Evolutionary conservation across 2,888 invertebrate genomes (phyloP), one percentile per base, ranked within the genome.

Genomic region (Eilema sororculum): DNA sequence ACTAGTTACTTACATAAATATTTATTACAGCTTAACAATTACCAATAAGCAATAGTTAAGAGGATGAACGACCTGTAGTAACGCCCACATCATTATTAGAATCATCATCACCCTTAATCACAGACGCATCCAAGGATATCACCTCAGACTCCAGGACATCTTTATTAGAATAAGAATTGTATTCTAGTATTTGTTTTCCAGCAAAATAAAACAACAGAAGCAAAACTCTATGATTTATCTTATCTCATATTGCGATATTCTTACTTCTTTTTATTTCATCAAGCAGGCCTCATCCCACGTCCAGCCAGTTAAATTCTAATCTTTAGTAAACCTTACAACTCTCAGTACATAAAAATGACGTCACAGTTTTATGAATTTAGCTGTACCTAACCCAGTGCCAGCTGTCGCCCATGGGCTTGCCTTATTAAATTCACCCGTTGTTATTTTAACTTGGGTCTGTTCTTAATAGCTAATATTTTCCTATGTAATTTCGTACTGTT

Each of bases 381-480:
- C 71, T 61, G 62, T 68, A 77, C 70, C 60, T 67, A 78, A 72
- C 75, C 79, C 73, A 63, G 41, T 20, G 57, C 65, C 86, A 85
- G 84, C 78, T 86, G 86, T 77, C 78, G 72, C 81, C 60, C 67
- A 80, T 79, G 62, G 78, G 75, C 71, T 60, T 63, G 74, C 78
- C 79, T 85, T 85, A 85, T 85, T 86, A 85, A 85, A 85, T 78
- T 75, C 75, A 71, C 75, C 80, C 80, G 77, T 81, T 81, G 77
- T 75, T 78, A 75, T 76, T 81, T 81, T 76, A 83, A 82, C 73
- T 81, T 75, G 65, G 71, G 75, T 74, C 73, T 71, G 69, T 74
- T 68, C 69, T 83, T 78, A 82, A 82, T 83, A 74, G 81, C 30
- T 73, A 68, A 83, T 83, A 83, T 82, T 83, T 81, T 83, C 72